Evolutionary conservation across 2,888 invertebrate species (phyloP), one percentile per base, ranked within the genome.

Genomic region (Metacarcinus magister): DNA sequence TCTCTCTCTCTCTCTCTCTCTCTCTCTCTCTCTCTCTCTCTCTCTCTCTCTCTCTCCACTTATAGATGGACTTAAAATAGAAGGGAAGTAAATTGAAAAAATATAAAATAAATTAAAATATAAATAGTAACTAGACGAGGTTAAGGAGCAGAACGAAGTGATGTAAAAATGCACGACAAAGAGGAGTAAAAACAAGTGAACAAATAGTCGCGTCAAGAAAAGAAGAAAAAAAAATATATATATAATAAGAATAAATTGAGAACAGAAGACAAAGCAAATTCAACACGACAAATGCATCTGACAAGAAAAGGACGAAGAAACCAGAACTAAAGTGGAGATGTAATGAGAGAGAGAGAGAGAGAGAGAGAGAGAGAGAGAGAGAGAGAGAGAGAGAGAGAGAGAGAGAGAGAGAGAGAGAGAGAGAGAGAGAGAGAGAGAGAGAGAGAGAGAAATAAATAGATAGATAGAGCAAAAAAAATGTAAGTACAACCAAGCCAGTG

Each of bases 361-460:
- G 10, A 32, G 28, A 90, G 39, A 39, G 75, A 75, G 75, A 75
- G 75, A 75, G 75, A 75, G 75, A 75, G 75, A 90, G 43, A 91
- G 91, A 91, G 91, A 91, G 91, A 91, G 44, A 23, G 46, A 39
- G 91, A 91, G 91, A 91, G 91, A n/a, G 44, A n/a, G n/a, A 46
- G 46, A n/a, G 46, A n/a, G 43, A 43, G 43, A 39, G 43, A 91
- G 91, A 91, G n/a, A 91, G 91, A 39, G 43, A 91, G 46, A 91
- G 39, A 91, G 39, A 43, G 28, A 46, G 46, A 92, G 46, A 46
- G 46, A 92, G 92, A 92, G 46, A 46, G 92, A 44, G 92, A 92
- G 92, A 92, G 44, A 92, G 92, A 92, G 92, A 92, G 92, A 92
- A 19, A 46, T 16, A 39, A 54, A 19, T 23, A n/a, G 3, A n/a